A percentile compares a stretch with the other conserved stretches of the same genome.
Evolutionary conservation across 1,140 invertebrate species (phyloP).

Genomic region (Pemphigus obesinymphae): DNA sequence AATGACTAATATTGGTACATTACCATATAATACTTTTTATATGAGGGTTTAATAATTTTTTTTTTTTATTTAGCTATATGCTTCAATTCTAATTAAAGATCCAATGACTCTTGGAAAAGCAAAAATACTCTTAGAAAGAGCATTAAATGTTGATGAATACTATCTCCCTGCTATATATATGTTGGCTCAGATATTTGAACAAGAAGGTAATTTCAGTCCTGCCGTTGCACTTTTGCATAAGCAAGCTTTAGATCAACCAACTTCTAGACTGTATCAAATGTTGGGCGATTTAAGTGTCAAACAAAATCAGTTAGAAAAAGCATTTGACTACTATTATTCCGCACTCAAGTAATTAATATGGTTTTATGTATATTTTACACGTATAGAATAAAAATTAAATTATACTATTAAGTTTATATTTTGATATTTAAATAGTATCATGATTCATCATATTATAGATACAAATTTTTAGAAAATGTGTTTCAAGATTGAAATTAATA

Average conservation of each 20-base stretch:
- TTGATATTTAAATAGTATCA: no score
- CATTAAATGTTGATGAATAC: slow-evolving; percentile 60
- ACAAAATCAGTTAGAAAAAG: slow-evolving; percentile 62
- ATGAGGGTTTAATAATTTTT: not conserved
- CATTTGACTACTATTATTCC: slow-evolving; percentile 65
- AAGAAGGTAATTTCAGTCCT: slow-evolving; percentile 60
- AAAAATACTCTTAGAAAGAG: slow-evolving; percentile 65
- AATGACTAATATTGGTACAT: not conserved
- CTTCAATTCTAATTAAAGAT: slow-evolving; percentile 66
- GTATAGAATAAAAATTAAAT: no score
- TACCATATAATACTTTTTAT: not conserved
- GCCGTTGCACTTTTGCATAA: slow-evolving; percentile 59
- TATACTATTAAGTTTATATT: no score
- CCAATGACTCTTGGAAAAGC: slow-evolving; percentile 60
- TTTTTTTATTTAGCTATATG: slow-evolving; percentile 59
- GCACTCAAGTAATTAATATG: slow-evolving; percentile 59
- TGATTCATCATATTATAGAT: no score
- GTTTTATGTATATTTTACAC: not conserved
- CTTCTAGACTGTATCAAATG: slow-evolving; percentile 64
- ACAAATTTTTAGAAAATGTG: no score
- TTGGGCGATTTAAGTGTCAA: slow-evolving; percentile 61
- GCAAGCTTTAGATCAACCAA: slow-evolving; percentile 60
- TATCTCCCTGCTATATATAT: slow-evolving; percentile 66
- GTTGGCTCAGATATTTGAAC: slow-evolving; percentile 59
- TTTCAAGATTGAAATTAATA: no score